Percentiles rank a stretch among this genome's conserved stretches.
phyloP scores from a whole-genome alignment of 2,888 invertebrate species.

The Andrena chrysosceles region DNA sequence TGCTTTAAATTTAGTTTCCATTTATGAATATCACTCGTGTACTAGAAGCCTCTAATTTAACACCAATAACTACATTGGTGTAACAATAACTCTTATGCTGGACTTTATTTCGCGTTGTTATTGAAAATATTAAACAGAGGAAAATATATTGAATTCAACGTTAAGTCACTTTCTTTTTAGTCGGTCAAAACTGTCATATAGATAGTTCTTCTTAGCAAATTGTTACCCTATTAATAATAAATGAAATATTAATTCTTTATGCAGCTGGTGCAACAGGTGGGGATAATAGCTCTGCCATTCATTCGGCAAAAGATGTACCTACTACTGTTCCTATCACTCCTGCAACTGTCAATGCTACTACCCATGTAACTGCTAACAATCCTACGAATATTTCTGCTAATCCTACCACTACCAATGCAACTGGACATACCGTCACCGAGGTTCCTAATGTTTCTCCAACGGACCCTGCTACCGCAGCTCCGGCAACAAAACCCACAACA shows the following conservation, averaged over 20 bases:
- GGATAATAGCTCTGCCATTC: background rate
- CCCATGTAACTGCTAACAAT: background rate
- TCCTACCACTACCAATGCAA: background rate
- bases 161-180: background rate
- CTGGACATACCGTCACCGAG: background rate
- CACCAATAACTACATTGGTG: no score
- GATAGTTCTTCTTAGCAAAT: background rate
- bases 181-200: background rate
- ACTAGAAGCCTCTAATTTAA: no score
- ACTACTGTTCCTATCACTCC: background rate
- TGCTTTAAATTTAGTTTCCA: no score
- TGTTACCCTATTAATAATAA: background rate
- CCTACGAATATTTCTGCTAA: background rate
- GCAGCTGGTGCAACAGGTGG: constrained; percentile 27
- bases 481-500: constrained; percentile 12
- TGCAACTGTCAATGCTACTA: background rate
- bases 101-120: background rate
- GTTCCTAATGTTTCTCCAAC: constrained; percentile 21
- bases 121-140: background rate
- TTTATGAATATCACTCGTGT: no score
- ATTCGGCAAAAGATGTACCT: background rate
- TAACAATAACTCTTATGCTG: no score
- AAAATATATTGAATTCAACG: background rate
- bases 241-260: constrained; percentile 42
- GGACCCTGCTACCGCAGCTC: constrained; percentile 28